Evolutionary conservation across 2,888 invertebrate genomes (phyloP), one percentile per base, ranked within the genome.

Genomic region (Alcis repandata): DNA sequence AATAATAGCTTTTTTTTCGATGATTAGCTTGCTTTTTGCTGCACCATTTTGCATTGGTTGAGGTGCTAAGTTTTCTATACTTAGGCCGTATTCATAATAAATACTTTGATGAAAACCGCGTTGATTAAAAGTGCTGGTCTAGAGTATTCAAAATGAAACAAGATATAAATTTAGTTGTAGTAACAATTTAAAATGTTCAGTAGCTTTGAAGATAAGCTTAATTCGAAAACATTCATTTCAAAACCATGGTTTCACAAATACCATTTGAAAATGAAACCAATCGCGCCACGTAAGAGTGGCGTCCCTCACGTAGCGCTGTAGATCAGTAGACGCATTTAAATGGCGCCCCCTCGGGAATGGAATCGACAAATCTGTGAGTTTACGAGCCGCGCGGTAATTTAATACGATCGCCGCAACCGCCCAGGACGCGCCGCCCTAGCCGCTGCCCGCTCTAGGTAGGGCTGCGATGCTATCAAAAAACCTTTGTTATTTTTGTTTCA

Each of bases 261-360:
- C 9, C 8, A 17, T 9, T 9, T 17, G 8, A 1, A 17, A 17
- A 1, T 38, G n/a, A 0, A 9, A 17, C 1, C 2, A 17, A 17
- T 9, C 10, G 41, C 15, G 17, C 17, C 11, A 9, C 19, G 48
- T 48, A 48, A 32, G 7, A 13, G 17, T 17, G n/a, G 3, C n/a
- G 9, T 8, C 20, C n/a, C 13, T 15, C 27, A 48, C 32, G 48
- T 32, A 32, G 27, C 32, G 48, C 27, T 10, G 15, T 48, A 48
- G 48, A 58, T 48, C 49, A 40, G 58, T 27, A 20, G 49, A 45
- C 58, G 63, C 65, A 61, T 66, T 68, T 58, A 63, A 68, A 66
- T 68, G 33, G 60, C 60, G 27, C n/a, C 36, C 56, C 40, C 43
- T 6, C 13, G 45, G 53, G 59, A 11, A 22, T 9, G 51, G 59